Evolutionary conservation across 2,888 invertebrate species (phyloP), one percentile per base, ranked within the genome.

Genomic region (Drosophila histrio): DNA sequence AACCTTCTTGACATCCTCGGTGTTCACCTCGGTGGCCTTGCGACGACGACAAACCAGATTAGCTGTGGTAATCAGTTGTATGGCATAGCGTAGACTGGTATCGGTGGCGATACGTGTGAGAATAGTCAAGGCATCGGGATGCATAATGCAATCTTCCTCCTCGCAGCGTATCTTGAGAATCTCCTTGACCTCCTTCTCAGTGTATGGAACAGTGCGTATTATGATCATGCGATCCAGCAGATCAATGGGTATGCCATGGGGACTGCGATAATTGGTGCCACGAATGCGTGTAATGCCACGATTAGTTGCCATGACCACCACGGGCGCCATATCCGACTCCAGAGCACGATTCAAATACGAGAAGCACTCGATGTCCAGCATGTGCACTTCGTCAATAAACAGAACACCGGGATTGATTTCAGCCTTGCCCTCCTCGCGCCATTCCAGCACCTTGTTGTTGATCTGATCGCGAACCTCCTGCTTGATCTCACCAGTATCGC

Each of bases 401-500:
- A 99, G 93, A 1, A 99, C 99, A 0, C 99, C 99, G 0, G 99
- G 99, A 30, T 99, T 97, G 89, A 99, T 98, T 92, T 99, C 99
- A 0, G 99, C 99, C 91, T 99, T 99, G 1, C 99, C 99, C 91
- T 99, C 99, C 91, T 99, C 99, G 19, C 99, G 93, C 99, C 99
- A 99, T 91, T 99, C 99, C 0, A 97, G 96, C 0, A 99, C 97
- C 91, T 98, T 99, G 38, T 96, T 94, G 92, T 99, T 99, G 76
- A 99, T 99, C 91, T 99, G 99, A 87, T 99, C 99, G 1, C 99
- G 94, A 0, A 99, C 97, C 92, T 99, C 99, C 0, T 96, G 94
- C 88, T 99, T 99, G 32, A 99, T 99, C 92, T 99, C 99, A 0
- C 99, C 99, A 0, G 99, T 99, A 91, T 99, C 99, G n/a, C 97